Evolutionary conservation across 2,888 invertebrate species (phyloP), one percentile per base, ranked within the genome.

Genomic region (Baronia brevicornis): DNA sequence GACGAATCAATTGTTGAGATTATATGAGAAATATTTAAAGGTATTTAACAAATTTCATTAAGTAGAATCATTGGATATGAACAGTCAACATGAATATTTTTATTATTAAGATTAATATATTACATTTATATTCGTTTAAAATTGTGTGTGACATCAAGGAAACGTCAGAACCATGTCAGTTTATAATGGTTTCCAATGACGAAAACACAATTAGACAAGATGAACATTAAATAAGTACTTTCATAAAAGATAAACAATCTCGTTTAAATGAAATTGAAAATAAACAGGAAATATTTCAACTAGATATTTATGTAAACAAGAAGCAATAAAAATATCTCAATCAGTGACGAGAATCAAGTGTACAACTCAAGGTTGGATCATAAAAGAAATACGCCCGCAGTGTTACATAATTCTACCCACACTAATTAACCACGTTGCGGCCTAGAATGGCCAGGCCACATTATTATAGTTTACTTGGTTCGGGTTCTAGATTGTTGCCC

Each of bases 251-350:
- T 28, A 32, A 39, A 17, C 28, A 39, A n/a, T n/a, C n/a, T n/a
- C n/a, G n/a, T n/a, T n/a, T n/a, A n/a, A 27, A 43, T 43, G 42
- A 39, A 46, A 41, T 43, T 46, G 28, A 37, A 39, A 44, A 46
- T 37, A 48, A 54, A 47, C 58, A 60, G 60, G 56, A 60, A 60
- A 46, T 34, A 34, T 35, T 41, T 44, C 32, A 33, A 34, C 43
- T 39, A 39, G 48, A 46, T 48, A 43, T 46, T 55, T 56, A 64
- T 68, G 64, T 61, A 62, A 58, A 56, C 52, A 54, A 54, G 51
- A 53, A 51, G 60, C 54, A 54, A 55, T 60, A 60, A 62, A 69
- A 71, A 72, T 72, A 77, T 68, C 68, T 74, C 72, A 69, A 73
- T 68, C 65, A 62, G 54, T 62, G 20, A 53, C 52, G 66, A 70